Conservation (phyloP, 1,140 invertebrate species). For the Hyles euphorbiae region DNA sequence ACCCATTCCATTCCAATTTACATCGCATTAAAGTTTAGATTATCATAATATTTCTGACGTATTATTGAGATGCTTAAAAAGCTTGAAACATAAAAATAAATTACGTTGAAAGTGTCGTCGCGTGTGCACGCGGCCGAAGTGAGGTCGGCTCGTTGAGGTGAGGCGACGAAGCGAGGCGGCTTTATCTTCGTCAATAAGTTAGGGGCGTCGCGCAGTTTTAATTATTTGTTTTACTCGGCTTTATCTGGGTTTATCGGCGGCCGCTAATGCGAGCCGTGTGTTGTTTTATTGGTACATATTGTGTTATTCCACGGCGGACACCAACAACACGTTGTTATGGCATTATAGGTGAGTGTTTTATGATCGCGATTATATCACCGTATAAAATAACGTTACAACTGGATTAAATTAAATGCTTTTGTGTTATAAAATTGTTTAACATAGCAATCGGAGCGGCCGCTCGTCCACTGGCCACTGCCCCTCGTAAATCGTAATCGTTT, state of each 20-base stretch:
- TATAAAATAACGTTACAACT: constrained; percentile 25
- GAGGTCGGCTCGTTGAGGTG: background rate
- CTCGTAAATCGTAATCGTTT: constrained; percentile 9
- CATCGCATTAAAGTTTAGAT: background rate
- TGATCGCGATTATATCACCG: constrained; percentile 22
- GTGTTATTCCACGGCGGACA: constrained; percentile 5
- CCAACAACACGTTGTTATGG: constrained; percentile 12
- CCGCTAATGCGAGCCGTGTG: constrained; percentile 17
- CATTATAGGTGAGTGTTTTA: constrained; percentile 31
- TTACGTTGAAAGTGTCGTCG: background rate
- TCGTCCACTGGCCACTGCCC: background rate
- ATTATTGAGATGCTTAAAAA: background rate
- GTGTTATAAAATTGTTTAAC: constrained; percentile 22
- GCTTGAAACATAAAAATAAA: constrained; percentile 2
- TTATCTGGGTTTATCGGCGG: constrained; percentile 26
- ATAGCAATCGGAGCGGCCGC: constrained; percentile 7
- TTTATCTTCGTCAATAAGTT: constrained; percentile 32
- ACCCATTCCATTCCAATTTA: too few species aligned
- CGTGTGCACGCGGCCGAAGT: constrained; percentile 20
- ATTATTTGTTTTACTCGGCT: constrained; percentile 37
- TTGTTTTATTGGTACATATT: constrained; percentile 18
- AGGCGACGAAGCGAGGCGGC: background rate
- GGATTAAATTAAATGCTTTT: constrained; percentile 19
- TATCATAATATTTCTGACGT: background rate
- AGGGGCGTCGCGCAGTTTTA: constrained; percentile 27